Percentiles rank a stretch among this genome's conserved stretches.
Evolutionary conservation across 2,113 vertebrate species (phyloP).

Genomic region (Nematolebias whitei): DNA sequence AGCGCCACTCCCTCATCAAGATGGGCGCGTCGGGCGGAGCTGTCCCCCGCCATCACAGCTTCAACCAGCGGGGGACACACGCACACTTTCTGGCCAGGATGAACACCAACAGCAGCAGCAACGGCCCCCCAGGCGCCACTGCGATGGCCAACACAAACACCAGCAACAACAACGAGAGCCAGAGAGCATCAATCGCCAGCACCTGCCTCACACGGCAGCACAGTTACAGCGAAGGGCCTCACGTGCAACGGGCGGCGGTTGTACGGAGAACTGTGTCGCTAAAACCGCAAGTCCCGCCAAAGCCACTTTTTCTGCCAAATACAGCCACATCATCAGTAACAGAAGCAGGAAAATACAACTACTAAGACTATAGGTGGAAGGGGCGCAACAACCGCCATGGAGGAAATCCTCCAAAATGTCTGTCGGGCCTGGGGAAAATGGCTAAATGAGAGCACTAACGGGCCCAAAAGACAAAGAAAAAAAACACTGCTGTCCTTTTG

Average conservation of each 20-base stretch:
- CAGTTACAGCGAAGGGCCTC: constrained; percentile 80
- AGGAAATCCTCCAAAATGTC: neutral
- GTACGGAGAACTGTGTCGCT: constrained; percentile 77
- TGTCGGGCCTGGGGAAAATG: constrained; percentile 3
- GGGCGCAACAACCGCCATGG: neutral
- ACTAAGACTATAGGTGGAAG: constrained; percentile 47
- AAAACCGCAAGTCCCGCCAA: constrained; percentile 78
- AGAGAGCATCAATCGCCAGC: constrained; percentile 17
- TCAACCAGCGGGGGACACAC: constrained; percentile 64
- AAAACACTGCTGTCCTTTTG: constrained; percentile 19
- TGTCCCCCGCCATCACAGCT: constrained; percentile 75
- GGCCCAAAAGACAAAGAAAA: constrained; percentile 8
- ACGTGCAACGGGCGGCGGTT: constrained; percentile 47
- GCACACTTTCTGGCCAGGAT: constrained; percentile 59
- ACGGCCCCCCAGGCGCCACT: neutral
- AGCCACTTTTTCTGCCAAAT: constrained; percentile 78
- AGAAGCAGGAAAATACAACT: constrained; percentile 62
- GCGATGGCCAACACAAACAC: fast-evolving
- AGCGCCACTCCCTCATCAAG: constrained; percentile 77
- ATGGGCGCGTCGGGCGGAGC: constrained; percentile 62
- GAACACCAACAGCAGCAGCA: constrained; percentile 71
- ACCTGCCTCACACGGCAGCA: constrained; percentile 80
- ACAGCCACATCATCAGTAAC: constrained; percentile 55
- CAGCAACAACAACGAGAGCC: constrained; percentile 12
- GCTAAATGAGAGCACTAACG: constrained; percentile 1